Conservation (phyloP, 2,113 vertebrate species). For the Anhinga anhinga region DNA sequence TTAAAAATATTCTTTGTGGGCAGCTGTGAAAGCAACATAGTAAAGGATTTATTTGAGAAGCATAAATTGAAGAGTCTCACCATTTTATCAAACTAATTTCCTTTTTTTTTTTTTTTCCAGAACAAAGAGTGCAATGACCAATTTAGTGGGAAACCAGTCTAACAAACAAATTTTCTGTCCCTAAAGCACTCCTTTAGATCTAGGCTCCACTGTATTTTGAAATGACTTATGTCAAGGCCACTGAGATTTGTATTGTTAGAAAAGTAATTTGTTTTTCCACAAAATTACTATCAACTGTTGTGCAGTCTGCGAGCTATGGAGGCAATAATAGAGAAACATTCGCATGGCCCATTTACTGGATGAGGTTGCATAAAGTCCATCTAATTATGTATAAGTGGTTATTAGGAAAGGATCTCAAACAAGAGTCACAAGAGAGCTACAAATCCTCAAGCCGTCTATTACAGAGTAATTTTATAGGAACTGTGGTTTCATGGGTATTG, state of each 20-base stretch:
- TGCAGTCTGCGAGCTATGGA: constrained; percentile 29
- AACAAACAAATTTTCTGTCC: not conserved
- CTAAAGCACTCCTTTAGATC: constrained; percentile 12
- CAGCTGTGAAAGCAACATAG: not conserved
- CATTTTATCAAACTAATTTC: constrained; percentile 8
- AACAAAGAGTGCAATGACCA: not conserved
- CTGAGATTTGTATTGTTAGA: constrained; percentile 60
- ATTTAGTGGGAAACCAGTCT: constrained; percentile 14
- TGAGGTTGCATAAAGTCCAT: constrained; percentile 69
- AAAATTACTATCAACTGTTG: constrained; percentile 49
- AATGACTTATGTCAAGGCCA: constrained; percentile 46
- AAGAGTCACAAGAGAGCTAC: constrained; percentile 26
- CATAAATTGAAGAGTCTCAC: not conserved
- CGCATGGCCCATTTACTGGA: constrained; percentile 64
- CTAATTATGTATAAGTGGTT: constrained; percentile 68
- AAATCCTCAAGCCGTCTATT: constrained; percentile 50
- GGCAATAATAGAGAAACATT: constrained; percentile 60
- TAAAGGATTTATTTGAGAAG: not conserved
- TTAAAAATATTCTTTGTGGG: not conserved
- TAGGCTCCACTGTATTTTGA: constrained; percentile 2
- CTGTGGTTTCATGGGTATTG: constrained; percentile 37
- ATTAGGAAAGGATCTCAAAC: constrained; percentile 60
- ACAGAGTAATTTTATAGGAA: constrained; percentile 41
- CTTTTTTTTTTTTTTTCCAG: not conserved
- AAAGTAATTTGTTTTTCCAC: constrained; percentile 50